Percentiles rank a stretch among this genome's conserved stretches.
Evolutionary conservation across 2,113 vertebrate genomes (phyloP).

Genomic region (Halcyon malimbica): DNA sequence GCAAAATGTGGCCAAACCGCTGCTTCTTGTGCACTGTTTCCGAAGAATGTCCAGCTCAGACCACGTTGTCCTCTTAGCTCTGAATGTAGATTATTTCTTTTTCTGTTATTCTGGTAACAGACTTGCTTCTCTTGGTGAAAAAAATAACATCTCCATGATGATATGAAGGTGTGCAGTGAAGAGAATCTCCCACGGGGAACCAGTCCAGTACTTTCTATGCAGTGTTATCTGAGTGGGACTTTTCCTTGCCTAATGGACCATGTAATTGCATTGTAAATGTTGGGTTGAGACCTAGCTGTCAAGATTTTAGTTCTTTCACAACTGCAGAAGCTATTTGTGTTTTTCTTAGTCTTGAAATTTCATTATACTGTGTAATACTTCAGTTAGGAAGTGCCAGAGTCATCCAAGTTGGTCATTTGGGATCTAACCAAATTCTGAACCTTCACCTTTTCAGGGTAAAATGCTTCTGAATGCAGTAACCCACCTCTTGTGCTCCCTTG

Average conservation of each 20-base stretch:
- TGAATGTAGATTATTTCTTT: neutral
- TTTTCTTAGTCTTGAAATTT: conserved; percentile 38
- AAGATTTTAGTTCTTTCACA: conserved; percentile 4
- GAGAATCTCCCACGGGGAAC: neutral
- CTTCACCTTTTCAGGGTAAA: neutral
- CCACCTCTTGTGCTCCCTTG: neutral
- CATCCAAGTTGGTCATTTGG: neutral
- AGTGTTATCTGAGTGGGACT: neutral
- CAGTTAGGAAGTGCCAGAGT: neutral
- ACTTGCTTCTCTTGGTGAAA: neutral
- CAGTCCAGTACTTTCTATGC: neutral
- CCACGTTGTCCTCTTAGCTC: neutral
- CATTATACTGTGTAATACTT: conserved; percentile 3
- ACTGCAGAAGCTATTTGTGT: neutral
- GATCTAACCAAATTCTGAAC: neutral
- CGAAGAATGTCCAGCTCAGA: neutral
- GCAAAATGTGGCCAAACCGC: neutral
- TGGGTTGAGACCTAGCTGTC: neutral
- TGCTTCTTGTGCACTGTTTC: neutral
- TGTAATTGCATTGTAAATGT: neutral
- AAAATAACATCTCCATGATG: neutral
- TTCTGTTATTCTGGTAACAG: neutral
- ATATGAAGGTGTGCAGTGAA: neutral
- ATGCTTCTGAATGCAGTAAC: neutral
- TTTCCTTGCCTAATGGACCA: neutral